Conservation (phyloP, 1,140 invertebrate species). For the Euschistus heros region DNA sequence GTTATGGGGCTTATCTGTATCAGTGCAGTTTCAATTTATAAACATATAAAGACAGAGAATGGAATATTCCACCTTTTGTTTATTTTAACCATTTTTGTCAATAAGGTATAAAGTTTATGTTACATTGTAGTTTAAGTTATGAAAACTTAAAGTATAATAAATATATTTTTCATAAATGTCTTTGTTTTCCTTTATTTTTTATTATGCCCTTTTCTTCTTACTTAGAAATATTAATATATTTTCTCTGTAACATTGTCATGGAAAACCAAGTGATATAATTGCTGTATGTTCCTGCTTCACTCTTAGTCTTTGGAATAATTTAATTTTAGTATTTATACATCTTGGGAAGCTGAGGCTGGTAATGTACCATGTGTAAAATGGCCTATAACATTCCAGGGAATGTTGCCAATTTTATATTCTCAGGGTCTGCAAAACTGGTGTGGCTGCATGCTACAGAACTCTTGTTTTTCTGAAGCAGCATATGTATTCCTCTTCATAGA, state of each 20-base stretch:
- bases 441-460: too few relatives aligned
- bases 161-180: slow-evolving; percentile 3
- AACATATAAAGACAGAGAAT: slow-evolving; percentile 16
- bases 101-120: slow-evolving; percentile 17
- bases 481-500: too few relatives aligned
- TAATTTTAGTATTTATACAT: background rate
- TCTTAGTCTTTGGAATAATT: background rate
- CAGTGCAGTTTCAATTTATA: slow-evolving; percentile 7
- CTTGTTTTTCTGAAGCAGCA: too few relatives aligned
- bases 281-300: too few relatives aligned
- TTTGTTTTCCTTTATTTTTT: background rate
- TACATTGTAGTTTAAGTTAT: slow-evolving; percentile 9
- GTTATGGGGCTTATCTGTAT: background rate
- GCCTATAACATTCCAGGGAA: slow-evolving; percentile 6
- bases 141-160: too few relatives aligned
- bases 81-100: slow-evolving; percentile 17
- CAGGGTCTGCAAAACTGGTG: background rate
- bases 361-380: slow-evolving; percentile 1
- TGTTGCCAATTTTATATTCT: slow-evolving; percentile 9
- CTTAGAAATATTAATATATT: too few relatives aligned
- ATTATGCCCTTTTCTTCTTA: too few relatives aligned
- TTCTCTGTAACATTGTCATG: too few relatives aligned
- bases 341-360: background rate
- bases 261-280: too few relatives aligned
- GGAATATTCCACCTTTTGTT: slow-evolving; percentile 10